phyloP scores from a whole-genome alignment of 2,113 vertebrate species.

The Larimichthys crocea region DNA sequence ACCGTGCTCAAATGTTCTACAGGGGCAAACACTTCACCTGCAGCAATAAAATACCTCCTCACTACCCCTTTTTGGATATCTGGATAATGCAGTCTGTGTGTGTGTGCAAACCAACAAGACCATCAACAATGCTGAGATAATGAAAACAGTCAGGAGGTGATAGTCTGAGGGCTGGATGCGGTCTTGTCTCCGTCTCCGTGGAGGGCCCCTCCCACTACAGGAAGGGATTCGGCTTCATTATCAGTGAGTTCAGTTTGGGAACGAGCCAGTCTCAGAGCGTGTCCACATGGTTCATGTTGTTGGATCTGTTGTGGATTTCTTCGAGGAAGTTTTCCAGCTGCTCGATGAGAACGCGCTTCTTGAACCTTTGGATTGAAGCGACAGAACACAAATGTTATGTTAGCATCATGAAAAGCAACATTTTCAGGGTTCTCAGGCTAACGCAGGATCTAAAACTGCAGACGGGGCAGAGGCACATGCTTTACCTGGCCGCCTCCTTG shows the following conservation, averaged over 20 bases:
- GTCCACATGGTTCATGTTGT: conserved; percentile 92
- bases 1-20: conserved; percentile 4
- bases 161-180: conserved; percentile 29
- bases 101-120: conserved; percentile 23
- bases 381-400: too few relatives aligned
- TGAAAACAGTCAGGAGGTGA: conserved; percentile 9
- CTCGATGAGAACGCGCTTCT: conserved; percentile 97
- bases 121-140: conserved; percentile 3
- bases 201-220: background rate
- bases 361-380: conserved; percentile 86
- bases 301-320: conserved; percentile 93
- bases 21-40: conserved; percentile 27
- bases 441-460: too few relatives aligned
- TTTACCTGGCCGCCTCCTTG: conserved; percentile 95
- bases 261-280: conserved; percentile 67
- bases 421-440: too few relatives aligned
- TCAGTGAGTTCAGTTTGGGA: conserved; percentile 29
- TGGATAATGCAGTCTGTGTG: background rate
- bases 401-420: too few relatives aligned
- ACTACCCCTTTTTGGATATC: background rate
- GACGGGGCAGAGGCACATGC: too few relatives aligned
- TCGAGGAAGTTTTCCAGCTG: conserved; percentile 95
- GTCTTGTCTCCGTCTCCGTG: conserved; percentile 3
- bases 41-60: conserved; percentile 15
- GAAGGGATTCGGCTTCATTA: background rate